Conservation (phyloP, 2,888 invertebrate genomes). For the Norana najaformis region DNA sequence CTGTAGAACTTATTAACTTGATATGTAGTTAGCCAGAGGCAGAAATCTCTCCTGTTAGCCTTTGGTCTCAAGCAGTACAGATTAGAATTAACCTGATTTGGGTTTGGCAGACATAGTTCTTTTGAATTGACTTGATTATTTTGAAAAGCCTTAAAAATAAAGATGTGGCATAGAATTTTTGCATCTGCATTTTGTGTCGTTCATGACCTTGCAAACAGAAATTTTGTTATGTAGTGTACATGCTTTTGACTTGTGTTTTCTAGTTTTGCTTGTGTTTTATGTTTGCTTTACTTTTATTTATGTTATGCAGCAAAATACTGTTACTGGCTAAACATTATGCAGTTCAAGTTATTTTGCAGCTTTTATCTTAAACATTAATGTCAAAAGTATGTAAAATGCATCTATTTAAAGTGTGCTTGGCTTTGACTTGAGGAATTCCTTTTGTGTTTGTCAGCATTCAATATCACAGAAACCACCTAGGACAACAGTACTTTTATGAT, state of each 20-base stretch:
- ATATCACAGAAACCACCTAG: neutral
- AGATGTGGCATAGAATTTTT: neutral
- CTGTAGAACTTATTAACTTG: neutral
- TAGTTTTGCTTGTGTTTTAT: neutral
- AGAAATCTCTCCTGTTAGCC: neutral
- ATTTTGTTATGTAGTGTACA: neutral
- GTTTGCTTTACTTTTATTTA: neutral
- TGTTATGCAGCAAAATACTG: neutral
- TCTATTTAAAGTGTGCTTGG: neutral
- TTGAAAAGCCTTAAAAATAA: neutral
- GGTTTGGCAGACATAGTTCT: neutral
- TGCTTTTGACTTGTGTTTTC: neutral
- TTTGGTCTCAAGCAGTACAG: neutral
- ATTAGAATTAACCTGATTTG: neutral
- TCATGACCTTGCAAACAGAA: neutral
- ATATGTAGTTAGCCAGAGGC: neutral
- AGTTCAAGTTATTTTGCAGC: too few relatives aligned
- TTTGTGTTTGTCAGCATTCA: neutral
- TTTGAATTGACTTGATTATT: neutral
- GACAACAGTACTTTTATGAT: too few relatives aligned
- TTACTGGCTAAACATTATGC: neutral
- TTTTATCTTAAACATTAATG: too few relatives aligned
- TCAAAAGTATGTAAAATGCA: too few relatives aligned
- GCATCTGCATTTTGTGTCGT: neutral
- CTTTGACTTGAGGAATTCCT: neutral